Base-by-base conservation (phyloP, 2,888 invertebrate species). In the Pemphredon lugubris region DNA sequence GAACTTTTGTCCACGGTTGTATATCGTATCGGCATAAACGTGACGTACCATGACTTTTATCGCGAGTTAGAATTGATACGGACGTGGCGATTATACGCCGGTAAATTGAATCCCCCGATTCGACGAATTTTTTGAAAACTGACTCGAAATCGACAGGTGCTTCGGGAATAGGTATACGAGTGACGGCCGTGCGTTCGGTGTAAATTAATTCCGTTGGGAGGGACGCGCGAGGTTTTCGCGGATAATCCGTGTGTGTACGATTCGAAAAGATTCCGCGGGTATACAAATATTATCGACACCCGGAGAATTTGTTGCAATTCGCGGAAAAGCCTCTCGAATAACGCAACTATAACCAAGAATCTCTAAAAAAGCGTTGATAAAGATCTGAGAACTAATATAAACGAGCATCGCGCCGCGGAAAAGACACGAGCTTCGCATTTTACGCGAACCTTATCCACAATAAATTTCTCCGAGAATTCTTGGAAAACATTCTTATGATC, bases 81-180 rank as follows among this genome's bases (percentile, higher is more conserved):
- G 55, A 18, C 54, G 54, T 57, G 53, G 50, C 51, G 70, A 75
- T 74, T 74, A 66, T 66, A 58, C 76, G 58, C 57, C n/a, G 67
- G 54, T 68, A 79, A 79, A 79, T 79, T 79, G 63, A 72, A 63
- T 73, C 64, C 21, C 45, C 30, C 64, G 61, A 72, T 76, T 65
- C 60, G 47, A 16, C 59, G 61, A 44, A 72, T 72, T 80, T 80
- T 74, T 75, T 61, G 70, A 69, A 75, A 75, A 61, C 48, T 30
- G 50, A 47, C 54, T 44, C 68, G 66, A 54, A 77, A 79, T 79
- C 77, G 81, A 77, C 77, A 79, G 77, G 77, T 79, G 80, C 68
- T 75, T 16, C 7, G 7, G 1, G 16, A 40, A 40, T 40, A 13
- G n/a, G 30, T 30, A 7, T 34, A n/a, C 18, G 18, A 9, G 50